A percentile compares a stretch with the other conserved stretches of the same genome.
These are phyloP conservation scores for Syrphus vitripennis DNA, from an alignment of 2,888 invertebrate genomes.

Conservation along the genomic window DNA sequence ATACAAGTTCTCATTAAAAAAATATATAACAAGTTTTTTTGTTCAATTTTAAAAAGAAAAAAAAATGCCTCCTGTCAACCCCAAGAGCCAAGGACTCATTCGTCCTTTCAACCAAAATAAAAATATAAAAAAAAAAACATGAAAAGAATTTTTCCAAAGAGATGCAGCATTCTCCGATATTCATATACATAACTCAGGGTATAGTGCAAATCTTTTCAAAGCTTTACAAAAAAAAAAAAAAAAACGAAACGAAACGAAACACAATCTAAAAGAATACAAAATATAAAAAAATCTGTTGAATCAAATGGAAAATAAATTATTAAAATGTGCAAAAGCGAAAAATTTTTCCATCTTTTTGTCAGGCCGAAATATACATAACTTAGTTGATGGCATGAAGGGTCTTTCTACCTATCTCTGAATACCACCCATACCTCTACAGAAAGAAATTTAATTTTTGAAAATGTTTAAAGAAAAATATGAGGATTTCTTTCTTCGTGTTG, in stretches of 20 bases:
- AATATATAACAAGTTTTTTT: slow-evolving; percentile 39
- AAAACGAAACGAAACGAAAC: neutral
- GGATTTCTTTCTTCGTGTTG: slow-evolving; percentile 11
- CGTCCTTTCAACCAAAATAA: slow-evolving; percentile 25
- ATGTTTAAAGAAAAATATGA: slow-evolving; percentile 27
- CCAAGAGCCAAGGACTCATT: slow-evolving; percentile 29
- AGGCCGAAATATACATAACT: neutral
- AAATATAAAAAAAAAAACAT: slow-evolving; percentile 39
- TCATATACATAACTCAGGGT: neutral
- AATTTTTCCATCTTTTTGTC: slow-evolving; percentile 39
- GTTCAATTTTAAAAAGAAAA: slow-evolving; percentile 5
- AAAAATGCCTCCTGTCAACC: slow-evolving; percentile 47
- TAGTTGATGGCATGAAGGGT: neutral
- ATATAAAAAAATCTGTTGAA: slow-evolving; percentile 11
- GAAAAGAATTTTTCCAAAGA: slow-evolving; percentile 58
- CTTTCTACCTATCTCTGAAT: neutral
- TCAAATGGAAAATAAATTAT: slow-evolving; percentile 66
- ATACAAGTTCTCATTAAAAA: slow-evolving; percentile 61
- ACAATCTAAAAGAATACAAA: too few species aligned
- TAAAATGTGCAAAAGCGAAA: slow-evolving; percentile 60
- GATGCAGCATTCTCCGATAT: slow-evolving; percentile 17
- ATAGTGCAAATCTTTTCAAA: slow-evolving; percentile 24
- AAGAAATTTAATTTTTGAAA: neutral
- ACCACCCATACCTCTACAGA: too few species aligned
- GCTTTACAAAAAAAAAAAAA: neutral